Conservation (phyloP, 2,797 vertebrate genomes). For the Rhyacichthys aspro region DNA sequence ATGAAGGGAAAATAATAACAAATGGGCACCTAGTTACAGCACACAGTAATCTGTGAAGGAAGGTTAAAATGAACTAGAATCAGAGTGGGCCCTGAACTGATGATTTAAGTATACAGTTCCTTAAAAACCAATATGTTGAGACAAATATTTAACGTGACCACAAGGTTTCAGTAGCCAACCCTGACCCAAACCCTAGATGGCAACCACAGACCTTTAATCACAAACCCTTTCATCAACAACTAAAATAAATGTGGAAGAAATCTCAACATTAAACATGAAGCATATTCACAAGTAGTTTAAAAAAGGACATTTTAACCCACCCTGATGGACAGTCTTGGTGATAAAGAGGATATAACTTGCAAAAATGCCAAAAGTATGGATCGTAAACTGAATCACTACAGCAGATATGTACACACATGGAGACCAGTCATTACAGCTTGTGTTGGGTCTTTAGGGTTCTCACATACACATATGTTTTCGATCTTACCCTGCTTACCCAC, state of each 20-base stretch:
- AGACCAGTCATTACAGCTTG: slow-evolving; percentile 49
- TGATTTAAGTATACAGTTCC: slow-evolving; percentile 36
- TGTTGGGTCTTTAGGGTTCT: slow-evolving; percentile 57
- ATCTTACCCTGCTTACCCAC: slow-evolving; percentile 43
- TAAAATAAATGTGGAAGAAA: slow-evolving; percentile 46
- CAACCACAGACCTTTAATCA: slow-evolving; percentile 55
- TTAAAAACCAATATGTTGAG: slow-evolving; percentile 41
- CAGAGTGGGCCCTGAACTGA: slow-evolving; percentile 34
- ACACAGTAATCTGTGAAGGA: slow-evolving; percentile 6
- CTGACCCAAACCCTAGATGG: slow-evolving; percentile 27
- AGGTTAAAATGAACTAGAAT: slow-evolving; percentile 25
- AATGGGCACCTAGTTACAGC: too few relatives aligned
- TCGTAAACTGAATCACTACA: slow-evolving; percentile 1
- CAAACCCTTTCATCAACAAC: slow-evolving; percentile 58
- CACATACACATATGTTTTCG: slow-evolving; percentile 69
- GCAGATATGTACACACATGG: slow-evolving; percentile 55
- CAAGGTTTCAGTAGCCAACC: slow-evolving; percentile 34
- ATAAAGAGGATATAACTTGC: background rate
- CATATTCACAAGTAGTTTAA: slow-evolving; percentile 18
- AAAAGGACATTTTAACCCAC: background rate
- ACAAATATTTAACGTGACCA: slow-evolving; percentile 56
- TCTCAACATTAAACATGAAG: slow-evolving; percentile 19
- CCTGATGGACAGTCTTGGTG: background rate
- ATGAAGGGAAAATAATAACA: too few relatives aligned
- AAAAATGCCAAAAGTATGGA: too few relatives aligned